These are phyloP conservation scores for Quadroppia sp. DNA, from an alignment of 2,888 invertebrate genomes.

Conservation along the genomic window DNA sequence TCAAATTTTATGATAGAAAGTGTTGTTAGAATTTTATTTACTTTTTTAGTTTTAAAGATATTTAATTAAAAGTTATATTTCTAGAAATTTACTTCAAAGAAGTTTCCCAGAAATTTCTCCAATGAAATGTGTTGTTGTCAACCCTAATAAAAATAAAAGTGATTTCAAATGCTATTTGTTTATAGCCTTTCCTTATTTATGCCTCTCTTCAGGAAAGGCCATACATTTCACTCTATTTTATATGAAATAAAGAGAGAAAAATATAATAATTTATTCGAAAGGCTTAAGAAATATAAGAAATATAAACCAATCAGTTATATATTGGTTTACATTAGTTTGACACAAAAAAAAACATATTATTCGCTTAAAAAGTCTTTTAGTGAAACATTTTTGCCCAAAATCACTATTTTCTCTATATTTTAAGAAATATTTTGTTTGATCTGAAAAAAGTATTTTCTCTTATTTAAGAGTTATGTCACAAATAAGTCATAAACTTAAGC, in stretches of 20 bases:
- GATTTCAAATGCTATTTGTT: not conserved
- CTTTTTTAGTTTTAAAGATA: too few relatives aligned
- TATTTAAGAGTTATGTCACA: not conserved
- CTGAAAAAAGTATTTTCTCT: not conserved
- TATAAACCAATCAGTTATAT: not conserved
- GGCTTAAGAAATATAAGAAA: not conserved
- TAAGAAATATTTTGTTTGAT: not conserved
- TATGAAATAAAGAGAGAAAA: not conserved
- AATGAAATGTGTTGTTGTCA: too few relatives aligned
- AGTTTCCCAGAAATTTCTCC: too few relatives aligned
- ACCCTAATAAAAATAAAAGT: not conserved
- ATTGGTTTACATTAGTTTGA: slow-evolving; percentile 9
- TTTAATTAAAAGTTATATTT: too few relatives aligned
- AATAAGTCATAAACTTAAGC: not conserved
- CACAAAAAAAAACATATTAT: not conserved
- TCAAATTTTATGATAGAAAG: too few relatives aligned
- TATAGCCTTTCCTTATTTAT: not conserved
- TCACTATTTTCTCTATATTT: not conserved
- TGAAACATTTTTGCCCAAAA: not conserved
- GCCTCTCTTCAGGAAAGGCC: not conserved
- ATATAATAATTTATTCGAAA: not conserved
- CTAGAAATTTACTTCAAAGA: too few relatives aligned
- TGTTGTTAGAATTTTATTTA: too few relatives aligned
- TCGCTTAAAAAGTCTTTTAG: not conserved
- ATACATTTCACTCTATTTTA: not conserved